Evolutionary conservation across 1,140 invertebrate genomes (phyloP), one percentile per base, ranked within the genome.

Genomic region (Nephila pilipes): DNA sequence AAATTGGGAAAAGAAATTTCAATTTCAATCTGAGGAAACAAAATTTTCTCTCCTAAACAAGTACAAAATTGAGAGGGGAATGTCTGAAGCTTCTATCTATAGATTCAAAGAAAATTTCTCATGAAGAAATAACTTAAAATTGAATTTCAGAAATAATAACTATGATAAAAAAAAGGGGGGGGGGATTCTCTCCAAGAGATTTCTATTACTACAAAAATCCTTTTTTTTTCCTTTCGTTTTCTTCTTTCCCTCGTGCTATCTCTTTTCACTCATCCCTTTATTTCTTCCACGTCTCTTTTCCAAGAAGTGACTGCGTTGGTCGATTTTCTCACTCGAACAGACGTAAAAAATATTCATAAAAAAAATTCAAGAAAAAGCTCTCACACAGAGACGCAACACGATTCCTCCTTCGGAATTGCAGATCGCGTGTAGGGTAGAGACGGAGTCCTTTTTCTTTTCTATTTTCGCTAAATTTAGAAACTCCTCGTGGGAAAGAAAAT

Each of bases 401-500:
- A 54, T 81, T 81, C 38, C 75, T n/a, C 46, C 46, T 36, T 54
- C 46, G 16, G 80, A 16, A 46, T 54, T 81, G 36, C 80, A 54
- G 22, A 81, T 81, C 38, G 46, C 38, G 38, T n/a, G 80, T 20
- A 80, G 75, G 4, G 32, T 25, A 18, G 29, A 32, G 29, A 75
- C 29, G 18, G 18, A 20, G 29, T 69, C 29, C 29, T 14, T 3
- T 32, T 32, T 75, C 3, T 36, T 18, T 81, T 25, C 22, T 81
- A 25, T 38, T 79, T 80, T 25, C 25, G 20, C 80, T 81, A 81
- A 54, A 81, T 81, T 81, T 81, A 81, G 80, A 81, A 54, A 8
- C 36, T 25, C n/a, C 46, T 81, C 80, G 6, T 14, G 29, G 57
- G 32, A 32, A 85, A 85, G 83, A 85, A 85, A 85, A 85, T 85